A percentile compares a stretch with the other conserved stretches of the same genome.
Evolutionary conservation across 2,797 vertebrate species (phyloP).

Genomic region (Poeciliopsis paucimaculata): DNA sequence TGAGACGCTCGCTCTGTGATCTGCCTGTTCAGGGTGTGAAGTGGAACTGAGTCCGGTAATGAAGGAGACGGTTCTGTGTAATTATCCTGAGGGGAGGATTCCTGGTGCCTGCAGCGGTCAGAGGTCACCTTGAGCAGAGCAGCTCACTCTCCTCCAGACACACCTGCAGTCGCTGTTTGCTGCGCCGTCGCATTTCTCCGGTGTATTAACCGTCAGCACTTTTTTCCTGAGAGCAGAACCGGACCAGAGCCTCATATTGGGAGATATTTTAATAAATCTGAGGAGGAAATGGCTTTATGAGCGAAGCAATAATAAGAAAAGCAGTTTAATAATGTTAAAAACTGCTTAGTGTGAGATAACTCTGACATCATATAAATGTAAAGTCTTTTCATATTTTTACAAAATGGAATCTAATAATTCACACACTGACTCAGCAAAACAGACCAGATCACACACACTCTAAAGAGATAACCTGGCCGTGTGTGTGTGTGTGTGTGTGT

Average conservation of each 20-base stretch:
- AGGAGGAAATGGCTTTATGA: constrained; percentile 35
- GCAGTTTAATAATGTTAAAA: constrained; percentile 7
- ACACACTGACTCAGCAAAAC: too few species aligned
- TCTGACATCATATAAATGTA: not conserved
- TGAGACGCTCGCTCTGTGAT: constrained; percentile 15
- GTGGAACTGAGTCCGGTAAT: constrained; percentile 76
- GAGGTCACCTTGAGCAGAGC: constrained; percentile 56
- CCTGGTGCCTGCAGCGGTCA: constrained; percentile 64
- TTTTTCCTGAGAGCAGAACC: constrained; percentile 25
- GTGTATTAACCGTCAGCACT: not conserved
- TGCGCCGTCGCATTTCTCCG: too few species aligned
- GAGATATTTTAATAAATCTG: constrained; percentile 39
- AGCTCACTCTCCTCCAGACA: constrained; percentile 45
- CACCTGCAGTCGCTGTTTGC: constrained; percentile 19
- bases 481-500: not conserved
- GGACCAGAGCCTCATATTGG: constrained; percentile 5
- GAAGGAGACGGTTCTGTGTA: constrained; percentile 74
- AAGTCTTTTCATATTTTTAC: not conserved
- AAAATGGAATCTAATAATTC: not conserved
- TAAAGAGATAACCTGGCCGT: not conserved
- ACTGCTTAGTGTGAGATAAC: not conserved
- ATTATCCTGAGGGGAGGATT: constrained; percentile 72
- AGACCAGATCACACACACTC: not conserved
- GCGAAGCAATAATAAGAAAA: constrained; percentile 4
- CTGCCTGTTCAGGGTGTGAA: constrained; percentile 64